Conservation (phyloP, 2,113 vertebrate genomes). For the Dasypus novemcinctus region DNA sequence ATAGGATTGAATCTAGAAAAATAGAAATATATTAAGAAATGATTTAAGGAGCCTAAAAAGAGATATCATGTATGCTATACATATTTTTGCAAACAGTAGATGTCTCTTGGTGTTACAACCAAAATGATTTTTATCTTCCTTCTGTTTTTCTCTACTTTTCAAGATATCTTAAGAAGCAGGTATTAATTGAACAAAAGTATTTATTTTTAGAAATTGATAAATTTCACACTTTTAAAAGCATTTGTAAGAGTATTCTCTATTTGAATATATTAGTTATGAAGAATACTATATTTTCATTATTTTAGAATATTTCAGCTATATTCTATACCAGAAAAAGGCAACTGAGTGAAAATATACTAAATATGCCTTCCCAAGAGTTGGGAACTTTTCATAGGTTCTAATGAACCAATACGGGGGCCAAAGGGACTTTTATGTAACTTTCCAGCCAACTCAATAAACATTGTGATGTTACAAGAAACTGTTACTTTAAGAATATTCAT, state of each 20-base stretch:
- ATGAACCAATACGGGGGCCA: not conserved
- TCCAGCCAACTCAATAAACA: not conserved
- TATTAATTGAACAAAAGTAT: slow-evolving; percentile 6
- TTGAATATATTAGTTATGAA: not conserved
- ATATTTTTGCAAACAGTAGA: not conserved
- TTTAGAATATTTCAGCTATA: not conserved
- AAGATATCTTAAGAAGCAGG: not conserved
- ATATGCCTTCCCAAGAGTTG: not conserved
- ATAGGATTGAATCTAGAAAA: not conserved
- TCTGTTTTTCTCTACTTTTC: not conserved
- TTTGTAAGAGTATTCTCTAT: not conserved
- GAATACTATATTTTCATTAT: not conserved
- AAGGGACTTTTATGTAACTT: not conserved
- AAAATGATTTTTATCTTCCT: not conserved
- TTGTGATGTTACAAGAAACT: not conserved
- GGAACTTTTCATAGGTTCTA: not conserved
- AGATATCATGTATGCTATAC: not conserved
- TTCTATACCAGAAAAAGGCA: not conserved
- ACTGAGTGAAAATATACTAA: slow-evolving; percentile 22
- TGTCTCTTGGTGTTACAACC: not conserved
- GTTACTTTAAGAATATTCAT: slow-evolving; percentile 1
- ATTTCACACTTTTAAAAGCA: slow-evolving; percentile 17
- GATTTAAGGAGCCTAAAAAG: not conserved
- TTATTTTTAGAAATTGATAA: not conserved
- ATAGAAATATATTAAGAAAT: not conserved